These are phyloP conservation scores for Castor canadensis DNA, from an alignment of 2,113 vertebrate species.

Conservation along the genomic window DNA sequence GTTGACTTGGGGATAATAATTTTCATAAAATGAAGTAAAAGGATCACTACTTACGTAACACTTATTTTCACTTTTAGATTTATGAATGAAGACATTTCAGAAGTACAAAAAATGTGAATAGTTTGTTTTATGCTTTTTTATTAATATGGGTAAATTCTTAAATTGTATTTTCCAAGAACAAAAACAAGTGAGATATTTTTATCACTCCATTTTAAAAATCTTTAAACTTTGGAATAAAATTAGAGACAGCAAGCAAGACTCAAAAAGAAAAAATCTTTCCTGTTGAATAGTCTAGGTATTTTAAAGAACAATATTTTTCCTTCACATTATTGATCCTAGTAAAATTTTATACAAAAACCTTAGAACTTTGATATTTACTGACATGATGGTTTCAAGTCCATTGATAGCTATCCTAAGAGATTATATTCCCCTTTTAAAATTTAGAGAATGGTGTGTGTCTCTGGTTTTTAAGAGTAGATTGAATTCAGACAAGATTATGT, in stretches of 20 bases:
- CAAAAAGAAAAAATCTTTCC: background rate
- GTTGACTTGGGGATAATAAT: background rate
- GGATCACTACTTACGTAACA: background rate
- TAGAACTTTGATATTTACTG: background rate
- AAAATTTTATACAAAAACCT: background rate
- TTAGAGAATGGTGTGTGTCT: background rate
- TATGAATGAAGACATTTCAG: background rate
- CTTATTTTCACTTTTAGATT: background rate
- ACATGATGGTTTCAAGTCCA: background rate
- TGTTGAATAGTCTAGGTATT: slow-evolving; percentile 14
- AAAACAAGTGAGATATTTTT: slow-evolving; percentile 5
- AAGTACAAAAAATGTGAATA: background rate
- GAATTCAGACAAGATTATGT: background rate
- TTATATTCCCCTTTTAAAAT: background rate
- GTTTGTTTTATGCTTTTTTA: slow-evolving; percentile 8
- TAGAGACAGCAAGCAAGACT: background rate
- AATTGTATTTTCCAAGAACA: background rate
- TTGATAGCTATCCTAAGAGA: background rate
- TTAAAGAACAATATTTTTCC: background rate
- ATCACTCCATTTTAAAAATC: background rate
- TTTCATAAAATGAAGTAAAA: slow-evolving; percentile 9
- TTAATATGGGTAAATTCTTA: background rate
- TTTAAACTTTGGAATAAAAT: slow-evolving; percentile 10
- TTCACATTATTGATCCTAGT: background rate
- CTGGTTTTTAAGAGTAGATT: background rate